These are phyloP conservation scores for Anolis carolinensis DNA, from an alignment of 2,113 vertebrate species.

Conservation along the genomic window DNA sequence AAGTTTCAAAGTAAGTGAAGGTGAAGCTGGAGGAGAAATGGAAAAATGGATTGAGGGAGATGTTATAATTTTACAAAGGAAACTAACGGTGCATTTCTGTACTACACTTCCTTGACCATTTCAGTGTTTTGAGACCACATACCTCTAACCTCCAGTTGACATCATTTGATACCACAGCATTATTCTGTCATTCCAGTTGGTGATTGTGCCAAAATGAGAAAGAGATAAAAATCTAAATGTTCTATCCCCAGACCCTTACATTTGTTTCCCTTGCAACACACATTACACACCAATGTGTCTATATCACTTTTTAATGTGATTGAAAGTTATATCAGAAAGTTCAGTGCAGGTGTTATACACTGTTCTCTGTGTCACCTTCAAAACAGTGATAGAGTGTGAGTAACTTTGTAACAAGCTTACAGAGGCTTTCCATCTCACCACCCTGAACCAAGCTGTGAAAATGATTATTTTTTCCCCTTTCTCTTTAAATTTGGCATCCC, in stretches of 20 bases:
- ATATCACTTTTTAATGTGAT: slow-evolving; percentile 4
- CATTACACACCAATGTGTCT: background rate
- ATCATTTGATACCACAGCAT: background rate
- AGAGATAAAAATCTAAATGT: background rate
- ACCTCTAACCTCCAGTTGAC: background rate
- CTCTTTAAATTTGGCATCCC: slow-evolving; percentile 15
- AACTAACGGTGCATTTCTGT: too few relatives aligned
- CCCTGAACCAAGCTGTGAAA: slow-evolving; percentile 13
- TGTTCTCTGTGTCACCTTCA: background rate
- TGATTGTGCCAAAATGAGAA: background rate
- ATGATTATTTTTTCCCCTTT: background rate
- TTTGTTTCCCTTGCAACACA: background rate
- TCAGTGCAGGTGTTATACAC: background rate
- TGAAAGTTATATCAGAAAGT: slow-evolving; percentile 3
- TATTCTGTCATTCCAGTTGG: background rate
- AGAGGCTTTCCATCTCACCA: background rate
- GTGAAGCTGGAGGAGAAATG: too few relatives aligned
- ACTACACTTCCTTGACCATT: background rate
- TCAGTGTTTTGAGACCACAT: background rate
- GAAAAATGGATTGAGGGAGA: background rate
- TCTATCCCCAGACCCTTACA: background rate
- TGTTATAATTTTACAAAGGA: background rate
- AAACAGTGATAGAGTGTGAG: background rate
- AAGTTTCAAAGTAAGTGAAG: background rate
- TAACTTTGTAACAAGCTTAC: background rate